A percentile compares a stretch with the other conserved stretches of the same genome.
Evolutionary conservation across 2,888 invertebrate species (phyloP).

Genomic region (Elegia similella): DNA sequence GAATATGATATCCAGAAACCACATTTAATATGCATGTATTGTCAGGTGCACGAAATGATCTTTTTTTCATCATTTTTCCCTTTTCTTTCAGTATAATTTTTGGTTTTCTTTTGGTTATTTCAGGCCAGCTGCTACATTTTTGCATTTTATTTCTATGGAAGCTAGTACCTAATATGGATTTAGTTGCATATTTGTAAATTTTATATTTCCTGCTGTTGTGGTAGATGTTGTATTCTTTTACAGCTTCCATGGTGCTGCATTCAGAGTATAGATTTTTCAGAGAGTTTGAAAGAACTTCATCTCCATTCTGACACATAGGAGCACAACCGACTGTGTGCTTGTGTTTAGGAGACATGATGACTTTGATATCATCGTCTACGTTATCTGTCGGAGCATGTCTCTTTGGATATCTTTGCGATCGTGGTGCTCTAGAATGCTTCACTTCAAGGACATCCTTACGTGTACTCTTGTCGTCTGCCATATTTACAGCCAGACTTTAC

Average conservation of each 20-base stretch:
- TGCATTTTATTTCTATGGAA: neutral
- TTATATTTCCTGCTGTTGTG: slow-evolving; percentile 9
- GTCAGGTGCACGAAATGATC: slow-evolving; percentile 22
- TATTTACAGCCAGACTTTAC: neutral
- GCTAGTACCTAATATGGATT: neutral
- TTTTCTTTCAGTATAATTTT: slow-evolving; percentile 23
- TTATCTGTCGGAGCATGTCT: neutral
- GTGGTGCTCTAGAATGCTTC: neutral
- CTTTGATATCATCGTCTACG: neutral
- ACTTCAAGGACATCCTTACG: neutral
- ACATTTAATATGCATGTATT: slow-evolving; percentile 30
- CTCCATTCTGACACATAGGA: neutral
- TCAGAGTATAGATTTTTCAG: neutral
- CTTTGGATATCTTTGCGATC: neutral
- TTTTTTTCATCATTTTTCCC: slow-evolving; percentile 22
- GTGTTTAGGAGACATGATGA: neutral
- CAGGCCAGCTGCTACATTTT: slow-evolving; percentile 2
- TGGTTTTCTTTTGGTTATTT: neutral
- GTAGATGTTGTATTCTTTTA: neutral
- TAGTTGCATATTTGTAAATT: slow-evolving; percentile 5
- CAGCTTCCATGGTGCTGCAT: neutral
- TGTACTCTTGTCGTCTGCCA: slow-evolving; percentile 5
- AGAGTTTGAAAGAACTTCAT: neutral
- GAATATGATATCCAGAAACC: slow-evolving; percentile 25
- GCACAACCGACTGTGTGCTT: neutral